Percentiles rank a stretch among this genome's conserved stretches.
Evolutionary conservation across 2,113 vertebrate species (phyloP).

Genomic region (Brienomyrus brachyistius): DNA sequence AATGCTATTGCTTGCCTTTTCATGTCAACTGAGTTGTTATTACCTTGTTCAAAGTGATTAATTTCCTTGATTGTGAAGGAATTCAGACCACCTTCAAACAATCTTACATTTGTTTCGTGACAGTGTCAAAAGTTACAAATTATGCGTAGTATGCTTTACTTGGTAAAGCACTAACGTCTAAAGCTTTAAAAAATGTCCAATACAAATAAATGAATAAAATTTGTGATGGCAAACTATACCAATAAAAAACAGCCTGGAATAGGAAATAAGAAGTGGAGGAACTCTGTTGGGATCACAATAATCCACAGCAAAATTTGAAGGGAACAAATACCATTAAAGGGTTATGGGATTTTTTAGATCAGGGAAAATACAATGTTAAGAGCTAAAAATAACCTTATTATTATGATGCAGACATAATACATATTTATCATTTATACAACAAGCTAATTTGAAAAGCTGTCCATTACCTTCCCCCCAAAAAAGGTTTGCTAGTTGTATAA

Average conservation of each 20-base stretch:
- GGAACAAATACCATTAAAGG: slow-evolving; percentile 2
- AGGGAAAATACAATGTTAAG: background rate
- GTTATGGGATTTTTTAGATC: slow-evolving; percentile 25
- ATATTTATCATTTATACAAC: slow-evolving; percentile 38
- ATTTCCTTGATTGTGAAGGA: background rate
- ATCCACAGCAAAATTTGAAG: slow-evolving; percentile 10
- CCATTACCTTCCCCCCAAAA: slow-evolving; percentile 6
- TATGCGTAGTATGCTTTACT: background rate
- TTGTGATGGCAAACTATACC: background rate
- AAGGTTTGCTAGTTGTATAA: slow-evolving; percentile 31
- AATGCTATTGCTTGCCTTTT: background rate
- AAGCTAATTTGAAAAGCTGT: slow-evolving; percentile 3
- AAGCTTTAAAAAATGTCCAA: background rate
- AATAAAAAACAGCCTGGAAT: background rate
- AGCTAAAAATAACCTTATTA: background rate
- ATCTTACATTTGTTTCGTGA: background rate
- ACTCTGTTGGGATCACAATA: background rate
- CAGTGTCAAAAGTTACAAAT: background rate
- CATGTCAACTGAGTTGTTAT: background rate
- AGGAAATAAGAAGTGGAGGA: background rate
- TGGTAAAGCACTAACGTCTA: background rate
- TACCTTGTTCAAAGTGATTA: background rate
- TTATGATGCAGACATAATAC: background rate
- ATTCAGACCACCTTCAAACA: background rate
- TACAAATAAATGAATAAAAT: background rate